Conservation (phyloP, 2,888 invertebrate species). For the Aleiodes alternator region DNA sequence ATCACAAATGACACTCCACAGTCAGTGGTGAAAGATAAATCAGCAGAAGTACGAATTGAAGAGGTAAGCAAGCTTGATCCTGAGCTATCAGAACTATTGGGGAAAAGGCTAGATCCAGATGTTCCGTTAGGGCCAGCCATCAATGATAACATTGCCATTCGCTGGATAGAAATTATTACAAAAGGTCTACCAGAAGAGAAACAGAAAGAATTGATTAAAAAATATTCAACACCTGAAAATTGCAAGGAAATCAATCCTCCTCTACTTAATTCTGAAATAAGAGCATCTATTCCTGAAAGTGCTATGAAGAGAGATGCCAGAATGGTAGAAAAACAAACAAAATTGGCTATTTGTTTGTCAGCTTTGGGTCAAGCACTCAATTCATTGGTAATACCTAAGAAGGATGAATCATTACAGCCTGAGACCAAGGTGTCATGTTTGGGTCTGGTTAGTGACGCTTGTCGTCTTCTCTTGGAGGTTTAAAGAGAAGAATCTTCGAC, state of each 20-base stretch:
- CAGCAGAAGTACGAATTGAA: too few species aligned
- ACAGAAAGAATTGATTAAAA: neutral
- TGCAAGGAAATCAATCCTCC: slow-evolving; percentile 19
- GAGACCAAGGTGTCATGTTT: slow-evolving; percentile 25
- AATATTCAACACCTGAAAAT: slow-evolving; percentile 14
- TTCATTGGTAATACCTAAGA: too few species aligned
- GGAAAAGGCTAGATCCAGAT: neutral
- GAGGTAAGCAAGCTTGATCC: too few species aligned
- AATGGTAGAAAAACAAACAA: slow-evolving; percentile 25
- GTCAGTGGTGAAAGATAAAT: too few species aligned
- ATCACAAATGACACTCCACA: too few species aligned
- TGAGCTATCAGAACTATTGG: neutral
- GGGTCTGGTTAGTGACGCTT: slow-evolving; percentile 46
- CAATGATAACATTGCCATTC: neutral
- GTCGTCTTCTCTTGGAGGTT: slow-evolving; percentile 48
- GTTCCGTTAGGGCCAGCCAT: neutral
- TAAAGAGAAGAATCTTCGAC: slow-evolving; percentile 51
- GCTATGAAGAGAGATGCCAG: neutral
- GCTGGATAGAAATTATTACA: slow-evolving; percentile 13
- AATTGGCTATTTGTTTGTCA: neutral
- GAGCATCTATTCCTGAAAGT: neutral
- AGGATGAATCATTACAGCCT: too few species aligned
- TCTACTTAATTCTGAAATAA: slow-evolving; percentile 15
- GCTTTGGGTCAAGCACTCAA: neutral
- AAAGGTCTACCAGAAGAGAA: slow-evolving; percentile 9